Base-by-base conservation (phyloP, 2,113 vertebrate genomes). In the Psophia crepitans region DNA sequence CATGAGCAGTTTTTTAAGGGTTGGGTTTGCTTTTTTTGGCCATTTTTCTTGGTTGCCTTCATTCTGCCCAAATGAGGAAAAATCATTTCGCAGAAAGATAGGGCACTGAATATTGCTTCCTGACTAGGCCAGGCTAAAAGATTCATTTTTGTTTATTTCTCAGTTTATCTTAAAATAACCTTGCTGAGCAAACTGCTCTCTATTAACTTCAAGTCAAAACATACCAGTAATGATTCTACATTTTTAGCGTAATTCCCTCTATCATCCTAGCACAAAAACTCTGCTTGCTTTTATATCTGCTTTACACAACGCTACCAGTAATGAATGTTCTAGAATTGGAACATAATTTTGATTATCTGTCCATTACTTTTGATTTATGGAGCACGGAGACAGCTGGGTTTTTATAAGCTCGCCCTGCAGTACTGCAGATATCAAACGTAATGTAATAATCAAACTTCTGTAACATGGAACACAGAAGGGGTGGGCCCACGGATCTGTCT, bases 341-440 rank as follows among this genome's bases (percentile, higher is more conserved):
- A 92, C 82, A 82, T 85, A 96, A 95, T 97, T 97, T 96, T 97
- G 95, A 97, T 95, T 96, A 97, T 96, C 92, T 97, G 91, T 87
- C 94, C 83, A 94, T 97, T 98, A 95, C 95, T 97, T 97, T 95
- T 97, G 97, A 97, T 97, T 96, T 97, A 97, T 96, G 63, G 93
- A 19, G 39, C 80, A 89, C 19, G 88, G 93, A 96, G 92, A 92
- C 96, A 96, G 96, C 83, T 96, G 97, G 92, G 74, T 78, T 97
- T 97, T 96, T 96, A 97, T 92, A 96, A 96, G 83, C 95, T 97
- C 19, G 11, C 70, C 90, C 92, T 97, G 95, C 94, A 95, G 92
- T 87, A 84, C 78, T 95, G 96, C 95, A 97, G 96, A 97, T 96
- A 98, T 96, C 84, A 96, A 97, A 96, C 87, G 69, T 60, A 97